Evolutionary conservation across 2,113 vertebrate genomes (phyloP), one percentile per base, ranked within the genome.

Genomic region (Arothron firmamentum): DNA sequence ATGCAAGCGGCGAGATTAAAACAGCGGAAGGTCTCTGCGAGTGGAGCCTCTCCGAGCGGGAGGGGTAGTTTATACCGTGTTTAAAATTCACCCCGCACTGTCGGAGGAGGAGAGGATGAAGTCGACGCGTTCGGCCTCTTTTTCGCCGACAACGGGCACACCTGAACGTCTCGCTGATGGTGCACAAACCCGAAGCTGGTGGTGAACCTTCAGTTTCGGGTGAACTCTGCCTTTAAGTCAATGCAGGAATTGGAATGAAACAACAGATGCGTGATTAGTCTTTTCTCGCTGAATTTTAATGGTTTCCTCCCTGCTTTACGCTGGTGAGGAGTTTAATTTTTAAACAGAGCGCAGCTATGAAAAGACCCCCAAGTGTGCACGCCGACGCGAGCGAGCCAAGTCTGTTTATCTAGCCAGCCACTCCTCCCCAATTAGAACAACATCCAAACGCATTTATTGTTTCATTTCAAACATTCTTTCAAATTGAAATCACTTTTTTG

Each of bases 391-490:
- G 66, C 62, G 70, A 74, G 41, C 41, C 5, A 45, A 42, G 69
- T 75, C 71, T 85, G 83, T 88, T 85, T 83, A 88, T 83, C 75
- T 83, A 84, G 73, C 61, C 75, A 74, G 81, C 78, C 64, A 55
- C 62, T 84, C 21, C 11, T 41, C 56, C 74, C 81, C 82, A 84
- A 85, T 85, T 85, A 86, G 54, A 79, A 79, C 83, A 85, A 87
- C 82, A 87, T 75, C 50, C 50, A 82, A 81, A 85, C 80, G 82
- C 85, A 81, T 85, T 71, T 83, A 81, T 85, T 89, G 74, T 88
- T 83, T 82, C 72, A 85, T 79, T 70, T 85, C 70, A 70, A 75
- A 78, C 67, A 81, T 52, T 75, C 45, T 57, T 74, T 79, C 56
- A 80, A 86, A 83, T 84, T 76, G 54, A 77, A 79, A 82, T 78